Evolutionary conservation across 2,888 invertebrate species (phyloP), one percentile per base, ranked within the genome.

Genomic region (Drosophila setosimentum): DNA sequence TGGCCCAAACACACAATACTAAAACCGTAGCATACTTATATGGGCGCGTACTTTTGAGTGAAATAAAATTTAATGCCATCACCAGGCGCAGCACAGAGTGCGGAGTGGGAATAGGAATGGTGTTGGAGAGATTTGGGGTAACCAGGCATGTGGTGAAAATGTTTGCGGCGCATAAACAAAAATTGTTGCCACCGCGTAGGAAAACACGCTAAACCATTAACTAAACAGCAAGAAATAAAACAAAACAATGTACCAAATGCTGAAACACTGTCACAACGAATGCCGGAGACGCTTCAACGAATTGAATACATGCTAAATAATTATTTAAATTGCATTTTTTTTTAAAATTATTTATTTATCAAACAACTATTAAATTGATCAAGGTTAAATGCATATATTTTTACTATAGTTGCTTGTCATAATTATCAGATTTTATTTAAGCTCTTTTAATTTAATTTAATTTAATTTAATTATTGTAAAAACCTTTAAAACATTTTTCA

Each of bases 101-200:
- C 35, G 54, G 13, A 29, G 29, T 13, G 33, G 33, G 10, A 21
- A 8, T 13, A 21, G 32, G 8, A 32, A 30, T 54, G 55, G 21
- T 7, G 32, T 29, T 1, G 16, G 35, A 7, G 59, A 49, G 21
- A 33, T 35, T 45, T n/a, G 35, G 57, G 55, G 45, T 27, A 50
- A 49, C 40, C 13, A 51, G 58, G 64, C 73, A 74, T 79, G 80
- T 74, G 88, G 79, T 68, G 59, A 70, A 89, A 81, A 90, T 86
- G 91, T 86, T 90, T 89, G 91, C 89, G 88, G 87, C 87, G 89
- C 87, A 86, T 86, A 90, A 86, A 86, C 89, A 86, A 90, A 90
- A 90, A 86, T 86, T 83, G 83, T 89, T 90, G 80, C 90, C 86
- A 76, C 67, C 70, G 75, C 66, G 68, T 54, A 55, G 73, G 53